Base-by-base conservation (phyloP, 2,113 vertebrate genomes). In the Pelmatolapia mariae region DNA sequence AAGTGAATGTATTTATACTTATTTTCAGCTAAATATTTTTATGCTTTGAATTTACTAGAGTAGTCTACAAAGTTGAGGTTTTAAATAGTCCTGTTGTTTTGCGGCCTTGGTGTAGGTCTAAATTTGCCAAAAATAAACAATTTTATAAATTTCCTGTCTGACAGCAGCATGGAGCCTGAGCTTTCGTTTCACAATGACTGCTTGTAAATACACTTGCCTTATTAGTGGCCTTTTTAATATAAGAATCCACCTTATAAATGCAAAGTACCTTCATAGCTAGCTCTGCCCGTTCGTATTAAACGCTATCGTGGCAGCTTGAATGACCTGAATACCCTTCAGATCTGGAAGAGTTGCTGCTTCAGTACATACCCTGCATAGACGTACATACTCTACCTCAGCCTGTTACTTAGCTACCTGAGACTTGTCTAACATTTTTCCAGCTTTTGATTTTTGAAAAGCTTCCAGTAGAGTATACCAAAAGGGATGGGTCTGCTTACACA, bases 341-440 rank as follows among this genome's bases (percentile, higher is more conserved):
- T 29, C 43, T 29, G 15, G 24, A 76, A 76, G 68, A 47, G 26
- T 8, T 76, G 15, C 40, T 29, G 71, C 40, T 47, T 76, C 24
- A 24, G 15, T 76, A 26, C 24, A 11, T 19, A 29, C 68, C 18
- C 68, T 26, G 22, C 40, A 26, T 45, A 26, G 10, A 47, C 11
- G 40, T 76, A 47, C 13, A 10, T 26, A 43, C 33, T 24, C 45
- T 4, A 15, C 33, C n/a, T 63, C 15, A n/a, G 47, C 33, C 24
- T 80, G 2, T 50, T 61, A 82, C 66, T 78, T 47, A 10, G 71
- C 40, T 24, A 29, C 53, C 61, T 2, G 26, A 66, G 5, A 18
- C 16, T 89, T 89, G 24, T 15, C 22, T 52, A 87, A 90, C 61
- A 63, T 56, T 52, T 85, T 80, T 52, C 83, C 9, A 10, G 78